phyloP scores from a whole-genome alignment of 2,797 vertebrate genomes.

The Esox masquinongy region DNA sequence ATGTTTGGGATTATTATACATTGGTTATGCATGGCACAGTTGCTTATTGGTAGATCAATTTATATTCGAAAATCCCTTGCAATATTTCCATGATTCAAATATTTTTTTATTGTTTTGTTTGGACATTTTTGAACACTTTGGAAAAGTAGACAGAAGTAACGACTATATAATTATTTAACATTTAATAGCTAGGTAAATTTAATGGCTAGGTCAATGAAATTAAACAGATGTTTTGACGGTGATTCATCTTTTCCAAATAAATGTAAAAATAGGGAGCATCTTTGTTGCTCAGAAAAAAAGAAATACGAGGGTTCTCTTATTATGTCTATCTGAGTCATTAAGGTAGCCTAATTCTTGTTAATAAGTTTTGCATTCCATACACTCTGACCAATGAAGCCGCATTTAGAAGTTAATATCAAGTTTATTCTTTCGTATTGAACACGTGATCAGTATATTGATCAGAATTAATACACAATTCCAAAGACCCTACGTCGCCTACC shows the following conservation, averaged over 20 bases:
- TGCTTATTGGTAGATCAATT: not conserved
- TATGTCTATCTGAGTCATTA: not conserved
- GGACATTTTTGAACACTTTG: not conserved
- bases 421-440: not conserved
- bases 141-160: not conserved
- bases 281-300: not conserved
- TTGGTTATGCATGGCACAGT: not conserved
- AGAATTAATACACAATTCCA: not conserved
- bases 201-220: not conserved
- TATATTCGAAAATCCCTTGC: not conserved
- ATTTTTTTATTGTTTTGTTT: not conserved
- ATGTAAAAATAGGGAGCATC: not conserved
- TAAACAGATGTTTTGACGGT: not conserved
- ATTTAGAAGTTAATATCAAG: not conserved
- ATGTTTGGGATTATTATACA: not conserved
- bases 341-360: not conserved
- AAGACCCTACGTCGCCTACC: not conserved
- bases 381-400: not conserved
- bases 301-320: not conserved
- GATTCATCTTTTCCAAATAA: not conserved
- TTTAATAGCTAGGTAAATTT: not conserved
- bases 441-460: not conserved
- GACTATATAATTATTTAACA: not conserved
- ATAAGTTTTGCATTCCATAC: not conserved
- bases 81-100: not conserved